Percentiles rank a stretch among this genome's conserved stretches.
Evolutionary conservation across 2,113 vertebrate genomes (phyloP).

Genomic region (Antigone vipio): DNA sequence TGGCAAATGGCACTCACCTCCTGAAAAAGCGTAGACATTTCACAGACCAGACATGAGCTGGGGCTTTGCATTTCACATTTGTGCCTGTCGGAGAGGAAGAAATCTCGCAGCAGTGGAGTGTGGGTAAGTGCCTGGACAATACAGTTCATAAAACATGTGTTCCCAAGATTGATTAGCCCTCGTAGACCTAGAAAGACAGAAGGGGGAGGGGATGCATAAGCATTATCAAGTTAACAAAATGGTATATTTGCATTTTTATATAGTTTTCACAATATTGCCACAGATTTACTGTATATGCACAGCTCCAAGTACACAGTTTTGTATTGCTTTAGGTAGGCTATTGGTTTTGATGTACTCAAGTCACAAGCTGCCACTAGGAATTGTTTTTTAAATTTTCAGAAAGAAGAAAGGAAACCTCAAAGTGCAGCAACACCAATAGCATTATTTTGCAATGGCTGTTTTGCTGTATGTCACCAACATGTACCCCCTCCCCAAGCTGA

Average conservation of each 20-base stretch:
- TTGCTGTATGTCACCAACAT: not conserved
- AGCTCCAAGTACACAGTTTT: not conserved
- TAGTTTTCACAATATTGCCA: not conserved
- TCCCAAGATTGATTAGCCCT: slow-evolving; percentile 96
- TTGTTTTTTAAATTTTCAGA: not conserved
- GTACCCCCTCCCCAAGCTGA: not conserved
- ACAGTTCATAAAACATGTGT: slow-evolving; percentile 99
- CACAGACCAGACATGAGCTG: slow-evolving; percentile 97
- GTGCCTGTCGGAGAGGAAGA: slow-evolving; percentile 98
- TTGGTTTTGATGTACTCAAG: not conserved
- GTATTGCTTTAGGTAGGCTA: not conserved
- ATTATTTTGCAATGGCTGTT: not conserved
- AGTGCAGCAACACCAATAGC: not conserved
- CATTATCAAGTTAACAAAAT: not conserved
- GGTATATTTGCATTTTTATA: slow-evolving; percentile 15
- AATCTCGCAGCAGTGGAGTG: slow-evolving; percentile 95
- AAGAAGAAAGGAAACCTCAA: not conserved
- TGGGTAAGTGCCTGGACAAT: slow-evolving; percentile 98
- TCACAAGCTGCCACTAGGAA: not conserved
- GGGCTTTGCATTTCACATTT: slow-evolving; percentile 98
- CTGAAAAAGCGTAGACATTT: slow-evolving; percentile 98
- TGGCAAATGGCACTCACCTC: slow-evolving; percentile 79
- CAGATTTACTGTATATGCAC: not conserved
- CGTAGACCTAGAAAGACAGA: slow-evolving; percentile 84
- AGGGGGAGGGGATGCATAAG: slow-evolving; percentile 19